Conservation (phyloP, 2,888 invertebrate species). For the Pheosia gnoma region DNA sequence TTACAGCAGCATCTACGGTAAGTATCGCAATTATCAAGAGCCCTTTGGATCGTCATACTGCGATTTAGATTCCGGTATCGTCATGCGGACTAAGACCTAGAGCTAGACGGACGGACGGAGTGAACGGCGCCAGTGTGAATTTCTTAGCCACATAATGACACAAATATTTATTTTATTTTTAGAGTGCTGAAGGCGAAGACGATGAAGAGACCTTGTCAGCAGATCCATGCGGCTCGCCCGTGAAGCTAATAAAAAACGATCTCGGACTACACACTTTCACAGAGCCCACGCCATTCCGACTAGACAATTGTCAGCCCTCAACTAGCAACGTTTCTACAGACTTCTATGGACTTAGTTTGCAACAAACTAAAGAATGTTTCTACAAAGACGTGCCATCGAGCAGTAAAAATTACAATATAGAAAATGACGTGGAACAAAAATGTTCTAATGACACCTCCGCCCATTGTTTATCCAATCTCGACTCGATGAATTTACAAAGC, state of each 20-base stretch:
- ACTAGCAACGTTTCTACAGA: slow-evolving; percentile 55
- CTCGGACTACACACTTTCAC: slow-evolving; percentile 55
- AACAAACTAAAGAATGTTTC: slow-evolving; percentile 69
- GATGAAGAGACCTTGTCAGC: slow-evolving; percentile 84
- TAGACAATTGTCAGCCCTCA: slow-evolving; percentile 51
- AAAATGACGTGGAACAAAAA: slow-evolving; percentile 59
- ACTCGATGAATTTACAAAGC: slow-evolving; percentile 58
- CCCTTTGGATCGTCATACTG: no score
- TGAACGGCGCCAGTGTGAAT: no score
- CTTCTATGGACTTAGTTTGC: slow-evolving; percentile 65
- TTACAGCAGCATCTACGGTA: no score
- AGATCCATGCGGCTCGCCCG: slow-evolving; percentile 74
- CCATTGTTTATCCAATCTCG: slow-evolving; percentile 52
- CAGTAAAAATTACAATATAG: slow-evolving; percentile 72
- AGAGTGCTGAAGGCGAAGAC: slow-evolving; percentile 84
- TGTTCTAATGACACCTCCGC: slow-evolving; percentile 55
- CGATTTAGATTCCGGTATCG: no score
- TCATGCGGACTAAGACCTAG: no score
- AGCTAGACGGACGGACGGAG: no score
- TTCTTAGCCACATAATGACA: no score
- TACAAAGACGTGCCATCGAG: slow-evolving; percentile 74
- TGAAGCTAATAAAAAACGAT: slow-evolving; percentile 66
- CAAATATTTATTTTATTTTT: slow-evolving; percentile 8
- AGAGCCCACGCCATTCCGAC: slow-evolving; percentile 32
- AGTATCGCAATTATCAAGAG: no score